These are phyloP conservation scores for Xiphophorus birchmanni DNA, from an alignment of 2,797 vertebrate genomes.

Conservation along the genomic window DNA sequence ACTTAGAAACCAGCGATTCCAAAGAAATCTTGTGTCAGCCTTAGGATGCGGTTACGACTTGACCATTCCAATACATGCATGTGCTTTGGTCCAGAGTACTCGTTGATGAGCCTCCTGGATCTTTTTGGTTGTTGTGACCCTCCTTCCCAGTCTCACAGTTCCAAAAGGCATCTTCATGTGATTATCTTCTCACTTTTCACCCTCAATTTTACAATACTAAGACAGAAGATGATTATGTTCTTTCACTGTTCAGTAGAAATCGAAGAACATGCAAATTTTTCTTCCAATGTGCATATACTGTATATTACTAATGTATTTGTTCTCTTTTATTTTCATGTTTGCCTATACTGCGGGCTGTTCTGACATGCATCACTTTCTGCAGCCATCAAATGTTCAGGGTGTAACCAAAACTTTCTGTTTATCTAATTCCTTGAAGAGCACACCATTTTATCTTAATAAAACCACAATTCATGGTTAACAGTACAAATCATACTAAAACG, in stretches of 20 bases:
- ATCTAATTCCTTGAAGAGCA: not conserved
- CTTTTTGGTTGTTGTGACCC: not conserved
- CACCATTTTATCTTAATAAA: not conserved
- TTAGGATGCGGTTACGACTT: too few species aligned
- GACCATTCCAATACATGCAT: not conserved
- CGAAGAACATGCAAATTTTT: not conserved
- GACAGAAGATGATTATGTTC: not conserved
- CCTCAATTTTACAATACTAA: not conserved
- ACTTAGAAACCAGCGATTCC: too few species aligned
- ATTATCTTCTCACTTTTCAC: not conserved
- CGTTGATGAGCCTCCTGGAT: not conserved
- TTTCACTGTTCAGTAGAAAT: not conserved
- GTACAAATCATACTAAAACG: not conserved
- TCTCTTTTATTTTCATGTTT: not conserved
- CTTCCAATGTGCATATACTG: not conserved
- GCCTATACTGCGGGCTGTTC: not conserved
- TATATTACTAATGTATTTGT: not conserved
- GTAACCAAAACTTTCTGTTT: not conserved
- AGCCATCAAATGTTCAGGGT: not conserved
- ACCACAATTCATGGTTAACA: not conserved
- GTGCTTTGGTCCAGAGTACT: not conserved
- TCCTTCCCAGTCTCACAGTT: not conserved
- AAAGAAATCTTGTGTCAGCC: too few species aligned
- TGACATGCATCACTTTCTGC: not conserved
- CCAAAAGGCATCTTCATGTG: not conserved